A percentile compares a stretch with the other conserved stretches of the same genome.
phyloP scores from a whole-genome alignment of 2,888 invertebrate species.

The Oligia strigilis region DNA sequence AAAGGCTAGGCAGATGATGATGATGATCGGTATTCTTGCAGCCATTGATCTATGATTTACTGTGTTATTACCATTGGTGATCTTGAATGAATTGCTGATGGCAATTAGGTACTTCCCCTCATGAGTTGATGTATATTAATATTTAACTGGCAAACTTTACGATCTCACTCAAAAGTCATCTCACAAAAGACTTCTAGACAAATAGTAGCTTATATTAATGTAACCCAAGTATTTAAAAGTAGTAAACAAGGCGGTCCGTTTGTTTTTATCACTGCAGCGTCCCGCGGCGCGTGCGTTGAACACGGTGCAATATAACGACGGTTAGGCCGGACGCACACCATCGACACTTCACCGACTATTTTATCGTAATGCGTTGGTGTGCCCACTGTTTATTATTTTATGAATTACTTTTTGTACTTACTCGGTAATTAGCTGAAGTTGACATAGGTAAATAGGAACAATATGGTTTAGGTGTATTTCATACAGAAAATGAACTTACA shows the following conservation, averaged over 20 bases:
- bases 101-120: neutral
- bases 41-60: neutral
- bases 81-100: neutral
- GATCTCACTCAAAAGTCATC: slow-evolving; percentile 41
- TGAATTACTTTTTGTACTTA: neutral
- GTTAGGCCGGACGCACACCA: slow-evolving; percentile 41
- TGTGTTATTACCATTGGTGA: neutral
- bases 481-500: neutral
- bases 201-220: slow-evolving; percentile 59
- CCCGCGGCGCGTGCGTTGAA: slow-evolving; percentile 63
- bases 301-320: slow-evolving; percentile 49
- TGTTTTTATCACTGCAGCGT: slow-evolving; percentile 66
- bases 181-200: slow-evolving; percentile 6
- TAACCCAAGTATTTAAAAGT: slow-evolving; percentile 67
- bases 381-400: slow-evolving; percentile 1
- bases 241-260: slow-evolving; percentile 65
- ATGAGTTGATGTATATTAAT: neutral
- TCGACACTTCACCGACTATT: slow-evolving; percentile 44
- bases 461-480: neutral
- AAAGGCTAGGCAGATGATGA: too few relatives aligned
- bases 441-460: neutral
- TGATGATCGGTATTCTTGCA: neutral
- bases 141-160: neutral
- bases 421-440: neutral
- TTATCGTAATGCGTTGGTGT: slow-evolving; percentile 8